Conservation (phyloP, 64 coral and sea anemone species). For the Platygyra sinensis region DNA sequence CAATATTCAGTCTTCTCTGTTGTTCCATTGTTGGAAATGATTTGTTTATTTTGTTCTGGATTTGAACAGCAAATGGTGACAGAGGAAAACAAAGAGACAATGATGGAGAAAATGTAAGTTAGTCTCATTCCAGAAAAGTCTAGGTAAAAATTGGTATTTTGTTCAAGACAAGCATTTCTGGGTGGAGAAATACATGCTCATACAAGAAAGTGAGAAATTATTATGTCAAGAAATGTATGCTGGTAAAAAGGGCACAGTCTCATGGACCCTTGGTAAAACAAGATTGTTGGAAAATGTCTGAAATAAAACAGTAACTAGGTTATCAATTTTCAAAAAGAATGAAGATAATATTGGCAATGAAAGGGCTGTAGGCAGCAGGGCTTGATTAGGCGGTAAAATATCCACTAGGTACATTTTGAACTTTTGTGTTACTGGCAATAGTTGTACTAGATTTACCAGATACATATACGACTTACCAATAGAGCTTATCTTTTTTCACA, state of each 20-base stretch:
- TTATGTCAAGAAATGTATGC: too few species aligned
- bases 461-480: background rate
- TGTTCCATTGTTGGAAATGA: background rate
- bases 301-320: too few species aligned
- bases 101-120: conserved; percentile 81
- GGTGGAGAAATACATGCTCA: background rate
- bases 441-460: background rate
- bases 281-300: too few species aligned
- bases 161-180: background rate
- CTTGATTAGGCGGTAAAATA: too few species aligned
- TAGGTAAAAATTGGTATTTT: background rate
- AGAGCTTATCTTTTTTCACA: conserved; percentile 8
- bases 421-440: too few species aligned
- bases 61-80: conserved; percentile 78
- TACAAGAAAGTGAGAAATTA: background rate
- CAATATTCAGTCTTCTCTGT: too few species aligned
- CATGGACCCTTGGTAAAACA: too few species aligned
- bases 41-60: background rate
- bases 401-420: too few species aligned
- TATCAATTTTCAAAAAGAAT: too few species aligned
- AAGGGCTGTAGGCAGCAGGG: too few species aligned
- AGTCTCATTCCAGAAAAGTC: background rate
- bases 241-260: too few species aligned
- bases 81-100: conserved; percentile 65
- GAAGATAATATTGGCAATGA: too few species aligned